A percentile compares a stretch with the other conserved stretches of the same genome.
These are phyloP conservation scores for Pseudochaenichthys georgianus DNA, from an alignment of 2,797 vertebrate genomes.

Conservation along the genomic window DNA sequence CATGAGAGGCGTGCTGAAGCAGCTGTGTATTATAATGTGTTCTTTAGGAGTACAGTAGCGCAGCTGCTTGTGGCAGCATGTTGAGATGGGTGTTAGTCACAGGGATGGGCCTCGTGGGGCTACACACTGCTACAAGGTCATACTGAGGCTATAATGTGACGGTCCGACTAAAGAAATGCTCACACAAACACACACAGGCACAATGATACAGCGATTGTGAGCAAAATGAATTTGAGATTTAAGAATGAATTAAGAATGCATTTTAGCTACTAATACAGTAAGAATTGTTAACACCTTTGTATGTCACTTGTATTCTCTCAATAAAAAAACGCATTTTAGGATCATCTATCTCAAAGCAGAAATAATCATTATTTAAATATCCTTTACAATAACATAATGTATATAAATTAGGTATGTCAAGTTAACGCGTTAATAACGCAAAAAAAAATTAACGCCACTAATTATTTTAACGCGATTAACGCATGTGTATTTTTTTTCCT, in stretches of 20 bases:
- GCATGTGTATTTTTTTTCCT: too few relatives aligned
- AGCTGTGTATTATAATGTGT: slow-evolving; percentile 20
- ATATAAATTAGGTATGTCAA: too few relatives aligned
- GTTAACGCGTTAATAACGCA: too few relatives aligned
- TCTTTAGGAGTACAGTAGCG: slow-evolving; percentile 36
- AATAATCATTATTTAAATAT: neutral
- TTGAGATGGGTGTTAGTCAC: slow-evolving; percentile 62
- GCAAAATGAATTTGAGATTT: neutral
- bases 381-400: neutral
- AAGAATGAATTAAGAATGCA: neutral
- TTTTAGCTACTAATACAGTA: neutral
- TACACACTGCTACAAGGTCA: slow-evolving; percentile 67
- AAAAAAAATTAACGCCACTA: too few relatives aligned
- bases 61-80: slow-evolving; percentile 55
- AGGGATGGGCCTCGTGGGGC: slow-evolving; percentile 52
- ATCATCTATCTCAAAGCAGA: neutral
- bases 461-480: too few relatives aligned
- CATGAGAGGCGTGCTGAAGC: slow-evolving; percentile 13
- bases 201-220: neutral
- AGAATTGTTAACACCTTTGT: too few relatives aligned
- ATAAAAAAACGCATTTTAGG: neutral
- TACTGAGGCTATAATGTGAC: slow-evolving; percentile 41
- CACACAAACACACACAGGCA: slow-evolving; percentile 29
- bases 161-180: slow-evolving; percentile 23
- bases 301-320: too few relatives aligned